Evolutionary conservation across 35 echinoderm and acorn worm genomes (phyloP).

Genomic region (Eucidaris tribuloides): DNA sequence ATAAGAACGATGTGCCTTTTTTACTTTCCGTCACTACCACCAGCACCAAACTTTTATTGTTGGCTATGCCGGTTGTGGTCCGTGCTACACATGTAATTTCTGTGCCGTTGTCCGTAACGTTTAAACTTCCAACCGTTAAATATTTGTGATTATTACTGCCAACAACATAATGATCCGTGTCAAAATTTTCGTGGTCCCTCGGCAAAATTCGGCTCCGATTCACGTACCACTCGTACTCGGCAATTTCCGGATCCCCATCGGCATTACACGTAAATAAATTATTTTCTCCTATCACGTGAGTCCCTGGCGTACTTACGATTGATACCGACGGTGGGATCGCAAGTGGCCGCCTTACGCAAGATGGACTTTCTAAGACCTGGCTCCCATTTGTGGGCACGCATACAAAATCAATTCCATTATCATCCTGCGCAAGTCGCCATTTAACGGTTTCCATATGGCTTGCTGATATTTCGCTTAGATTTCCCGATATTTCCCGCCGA

Average conservation of each 20-base stretch:
- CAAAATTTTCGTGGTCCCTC: background rate
- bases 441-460: background rate
- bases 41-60: background rate
- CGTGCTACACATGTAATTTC: background rate
- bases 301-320: background rate
- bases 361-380: background rate
- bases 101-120: background rate
- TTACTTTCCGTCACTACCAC: background rate
- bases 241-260: background rate
- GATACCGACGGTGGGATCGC: background rate
- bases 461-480: background rate
- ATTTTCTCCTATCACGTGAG: background rate
- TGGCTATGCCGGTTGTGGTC: background rate
- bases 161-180: background rate
- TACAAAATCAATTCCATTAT: background rate
- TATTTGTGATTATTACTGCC: background rate
- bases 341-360: background rate
- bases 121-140: background rate
- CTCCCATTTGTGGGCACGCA: background rate
- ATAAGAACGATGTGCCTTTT: background rate
- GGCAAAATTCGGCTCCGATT: background rate
- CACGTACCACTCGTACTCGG: background rate
- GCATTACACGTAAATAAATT: background rate
- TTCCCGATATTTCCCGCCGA: background rate
- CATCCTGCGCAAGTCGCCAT: background rate